phyloP scores from a whole-genome alignment of 2,113 vertebrate genomes.

The Mystacornis crossleyi region DNA sequence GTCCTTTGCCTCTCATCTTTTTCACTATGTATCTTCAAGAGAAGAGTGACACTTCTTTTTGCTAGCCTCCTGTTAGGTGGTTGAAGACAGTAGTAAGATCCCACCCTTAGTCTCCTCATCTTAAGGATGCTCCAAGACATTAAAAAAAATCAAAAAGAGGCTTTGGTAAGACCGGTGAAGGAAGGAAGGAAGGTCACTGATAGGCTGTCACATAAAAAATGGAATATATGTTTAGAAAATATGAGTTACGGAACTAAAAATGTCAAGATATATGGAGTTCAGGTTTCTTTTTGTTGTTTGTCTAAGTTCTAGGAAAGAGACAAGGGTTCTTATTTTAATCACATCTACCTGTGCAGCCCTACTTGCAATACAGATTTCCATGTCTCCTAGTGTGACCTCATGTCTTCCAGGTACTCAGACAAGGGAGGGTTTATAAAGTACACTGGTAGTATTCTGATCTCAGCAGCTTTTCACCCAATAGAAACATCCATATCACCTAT shows the following conservation, averaged over 20 bases:
- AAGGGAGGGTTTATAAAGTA: background rate
- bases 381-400: background rate
- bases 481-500: background rate
- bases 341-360: background rate
- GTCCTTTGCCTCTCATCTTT: background rate
- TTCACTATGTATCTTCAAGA: background rate
- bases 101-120: background rate
- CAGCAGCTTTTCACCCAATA: background rate
- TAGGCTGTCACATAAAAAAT: background rate
- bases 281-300: background rate
- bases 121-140: background rate
- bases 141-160: background rate
- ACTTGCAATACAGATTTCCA: background rate
- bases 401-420: background rate
- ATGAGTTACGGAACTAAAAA: background rate
- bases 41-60: background rate
- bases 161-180: accelerated
- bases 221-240: background rate
- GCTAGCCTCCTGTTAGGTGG: background rate
- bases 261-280: background rate
- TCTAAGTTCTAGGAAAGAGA: background rate
- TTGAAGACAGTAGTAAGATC: background rate
- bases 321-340: background rate
- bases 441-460: background rate
- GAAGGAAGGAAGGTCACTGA: background rate